Base-by-base conservation (phyloP, 1,140 invertebrate genomes). In the Drosophila sp. region DNA sequence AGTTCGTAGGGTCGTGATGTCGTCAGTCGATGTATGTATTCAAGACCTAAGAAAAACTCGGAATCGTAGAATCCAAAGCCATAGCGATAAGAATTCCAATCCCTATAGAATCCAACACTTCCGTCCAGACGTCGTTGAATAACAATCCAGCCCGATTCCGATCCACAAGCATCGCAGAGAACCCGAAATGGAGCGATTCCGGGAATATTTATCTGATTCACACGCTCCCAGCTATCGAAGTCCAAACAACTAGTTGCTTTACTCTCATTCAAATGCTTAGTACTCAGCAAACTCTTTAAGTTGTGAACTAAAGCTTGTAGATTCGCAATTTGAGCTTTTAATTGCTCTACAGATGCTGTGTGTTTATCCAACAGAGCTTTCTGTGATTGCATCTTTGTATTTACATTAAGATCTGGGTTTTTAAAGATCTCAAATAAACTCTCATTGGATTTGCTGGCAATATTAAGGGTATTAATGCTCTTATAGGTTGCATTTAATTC, bases 41-140 rank as follows among this genome's bases (percentile, higher is more conserved):
- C 64, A 7, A 77, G 53, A 0, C 75, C 75, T 5, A 77, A 7
- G 8, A 74, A 74, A 18, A 74, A 74, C 13, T 77, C 71, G 29
- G 53, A 50, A 2, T 58, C 6, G 4, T 51, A 63, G 11, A 14
- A n/a, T 0, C 75, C 75, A 34, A 77, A 77, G 1, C 75, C 75
- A 21, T 41, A 38, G 16, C 72, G 71, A 59, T 70, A 77, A 14
- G 54, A 53, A 0, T 21, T 38, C 75, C 75, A 77, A 11, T 69
- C 32, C 2, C 54, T 36, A 9, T 64, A 48, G 40, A 74, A 77
- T 4, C 38, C 40, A 0, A 70, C 9, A 14, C 53, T 58, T 4
- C 71, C 75, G 18, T 74, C 65, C 0, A 34, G 14, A 0, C 72
- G 75, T 3, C 48, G 51, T 36, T 72, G 61, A 6, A 76, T 64